These are phyloP conservation scores for Noctua fimbriata DNA, from an alignment of 2,888 invertebrate species.

Conservation along the genomic window DNA sequence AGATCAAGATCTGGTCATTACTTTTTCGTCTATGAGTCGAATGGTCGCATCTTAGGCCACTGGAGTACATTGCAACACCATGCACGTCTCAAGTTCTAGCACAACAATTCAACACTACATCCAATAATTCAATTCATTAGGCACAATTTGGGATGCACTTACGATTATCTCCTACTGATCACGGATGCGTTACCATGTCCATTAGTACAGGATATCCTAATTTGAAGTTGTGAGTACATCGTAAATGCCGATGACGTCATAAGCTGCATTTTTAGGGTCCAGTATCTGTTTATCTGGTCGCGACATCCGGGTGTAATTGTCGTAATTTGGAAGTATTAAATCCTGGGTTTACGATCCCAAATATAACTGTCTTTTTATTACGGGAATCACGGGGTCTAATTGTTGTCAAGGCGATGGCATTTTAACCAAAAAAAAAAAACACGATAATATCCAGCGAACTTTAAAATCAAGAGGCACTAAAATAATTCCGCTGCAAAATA, in stretches of 20 bases:
- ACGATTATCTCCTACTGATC: constrained; percentile 47
- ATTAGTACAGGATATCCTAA: constrained; percentile 68
- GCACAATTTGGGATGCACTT: constrained; percentile 32
- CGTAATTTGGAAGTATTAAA: constrained; percentile 36
- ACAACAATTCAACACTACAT: not conserved
- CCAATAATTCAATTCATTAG: constrained; percentile 36
- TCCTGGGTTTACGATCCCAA: constrained; percentile 27
- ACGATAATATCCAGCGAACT: not conserved
- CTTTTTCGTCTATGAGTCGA: not conserved
- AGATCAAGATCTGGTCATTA: not conserved
- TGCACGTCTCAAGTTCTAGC: not conserved
- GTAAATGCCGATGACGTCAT: constrained; percentile 56
- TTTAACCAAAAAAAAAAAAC: not conserved
- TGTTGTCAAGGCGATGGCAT: not conserved
- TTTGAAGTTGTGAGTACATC: constrained; percentile 53
- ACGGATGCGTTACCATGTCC: constrained; percentile 42
- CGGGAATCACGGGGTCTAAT: constrained; percentile 15
- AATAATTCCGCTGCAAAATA: not conserved
- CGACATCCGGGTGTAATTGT: constrained; percentile 60
- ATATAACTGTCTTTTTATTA: constrained; percentile 12
- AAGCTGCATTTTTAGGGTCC: constrained; percentile 48
- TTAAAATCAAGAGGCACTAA: not conserved
- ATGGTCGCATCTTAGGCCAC: not conserved
- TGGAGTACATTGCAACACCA: not conserved
- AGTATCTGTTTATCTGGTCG: constrained; percentile 58